Base-by-base conservation (phyloP, 2,888 invertebrate genomes). In the Ypsolopha scabrella region DNA sequence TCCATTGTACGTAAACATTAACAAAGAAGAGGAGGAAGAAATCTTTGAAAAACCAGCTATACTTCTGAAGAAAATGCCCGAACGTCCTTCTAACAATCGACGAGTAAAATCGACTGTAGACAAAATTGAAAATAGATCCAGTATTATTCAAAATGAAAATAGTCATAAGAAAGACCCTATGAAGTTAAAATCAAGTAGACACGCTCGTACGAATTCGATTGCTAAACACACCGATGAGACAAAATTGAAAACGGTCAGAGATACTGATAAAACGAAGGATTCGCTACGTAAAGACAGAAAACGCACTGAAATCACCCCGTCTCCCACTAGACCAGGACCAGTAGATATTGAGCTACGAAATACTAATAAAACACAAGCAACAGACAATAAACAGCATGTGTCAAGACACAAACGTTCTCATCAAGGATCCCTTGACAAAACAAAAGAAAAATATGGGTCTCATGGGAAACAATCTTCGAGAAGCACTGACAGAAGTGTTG, bases 1-100 rank as follows among this genome's bases (percentile, higher is more conserved):
- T 50, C 68, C 70, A 14, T 55, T 68, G 45, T 75, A 75, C 53
- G 64, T 60, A 6, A 75, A 75, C 59, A 52, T 73, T 9, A 24
- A 24, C 24, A 24, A 24, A 24, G 24, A 24, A 24, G 11, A 53
- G 51, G 14, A 50, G n/a, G 57, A 60, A 43, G 54, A 54, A 10
- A 11, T 46, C 43, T 43, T 14, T 13, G 43, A 33, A 7, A 11
- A 47, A 47, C 36, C 11, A 13, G 47, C 7, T 14, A 37, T 9
- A 9, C 13, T 13, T 8, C 37, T 37, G 7, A 45, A 45, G 34
- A 37, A 38, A 4, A 24, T 24, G 4, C 24, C 24, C 4, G 24
- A 24, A 24, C 4, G 24, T 24, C 24, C 24, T 24, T 24, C 24
- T 24, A 24, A 24, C 24, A 24, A 24, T 24, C 24, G 24, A 2